Percentiles rank a stretch among this genome's conserved stretches.
phyloP scores from a whole-genome alignment of 1,140 invertebrate species.

The Apis mellifera region Amel_HAv3.1 CM009945.2:8165501-8166000 shows the following conservation, averaged over 20 bases:
- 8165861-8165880: background rate
- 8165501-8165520: too few relatives aligned
- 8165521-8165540: too few relatives aligned
- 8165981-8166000: too few relatives aligned
- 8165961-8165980: too few relatives aligned
- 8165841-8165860: slow-evolving; percentile 2
- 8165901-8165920: background rate
- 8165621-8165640: slow-evolving; percentile 61
- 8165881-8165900: background rate
- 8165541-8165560: background rate
- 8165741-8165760: background rate
- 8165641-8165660: slow-evolving; percentile 4
- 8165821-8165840: slow-evolving; percentile 7
- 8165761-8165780: background rate
- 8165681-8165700: slow-evolving; percentile 57
- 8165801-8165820: slow-evolving; percentile 1
- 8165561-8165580: slow-evolving; percentile 16
- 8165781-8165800: background rate
- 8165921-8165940: too few relatives aligned
- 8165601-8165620: slow-evolving; percentile 59
- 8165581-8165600: slow-evolving; percentile 33
- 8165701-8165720: slow-evolving; percentile 24
- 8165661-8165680: slow-evolving; percentile 52
- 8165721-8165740: slow-evolving; percentile 28
- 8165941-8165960: too few relatives aligned